Percentiles rank a stretch among this genome's conserved stretches.
Evolutionary conservation across 2,797 vertebrate genomes (phyloP).

Genomic region (Champsocephalus esox): DNA sequence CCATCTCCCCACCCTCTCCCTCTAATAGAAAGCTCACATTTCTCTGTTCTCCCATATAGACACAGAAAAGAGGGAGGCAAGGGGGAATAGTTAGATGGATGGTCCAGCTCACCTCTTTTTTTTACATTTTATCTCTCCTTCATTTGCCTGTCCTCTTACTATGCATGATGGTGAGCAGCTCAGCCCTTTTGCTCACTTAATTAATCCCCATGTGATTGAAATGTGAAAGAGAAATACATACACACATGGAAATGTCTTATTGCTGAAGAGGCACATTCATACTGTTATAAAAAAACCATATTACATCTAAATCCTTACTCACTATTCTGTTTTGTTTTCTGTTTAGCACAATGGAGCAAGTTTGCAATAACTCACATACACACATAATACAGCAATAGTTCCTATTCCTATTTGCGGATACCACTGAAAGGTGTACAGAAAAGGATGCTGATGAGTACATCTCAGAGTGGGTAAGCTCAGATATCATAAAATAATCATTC

Average conservation of each 20-base stretch:
- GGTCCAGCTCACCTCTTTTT: slow-evolving; percentile 33
- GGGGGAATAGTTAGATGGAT: slow-evolving; percentile 48
- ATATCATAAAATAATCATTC: neutral
- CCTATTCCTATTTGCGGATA: neutral
- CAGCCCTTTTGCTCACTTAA: neutral
- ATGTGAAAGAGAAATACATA: too few species aligned
- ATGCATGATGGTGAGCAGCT: slow-evolving; percentile 10
- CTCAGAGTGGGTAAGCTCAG: neutral
- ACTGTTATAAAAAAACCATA: neutral
- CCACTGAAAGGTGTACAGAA: slow-evolving; percentile 1
- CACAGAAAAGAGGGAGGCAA: slow-evolving; percentile 44
- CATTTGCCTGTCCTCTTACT: slow-evolving; percentile 21
- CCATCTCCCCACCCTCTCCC: slow-evolving; percentile 42
- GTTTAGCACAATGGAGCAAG: neutral
- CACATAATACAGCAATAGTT: slow-evolving; percentile 1
- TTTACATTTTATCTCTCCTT: slow-evolving; percentile 10
- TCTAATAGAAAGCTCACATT: slow-evolving; percentile 78
- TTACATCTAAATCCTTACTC: neutral
- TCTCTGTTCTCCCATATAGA: slow-evolving; percentile 58
- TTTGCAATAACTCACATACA: neutral
- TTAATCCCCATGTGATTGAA: slow-evolving; percentile 10
- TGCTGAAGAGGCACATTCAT: neutral
- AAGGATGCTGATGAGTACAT: neutral
- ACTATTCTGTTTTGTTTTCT: neutral
- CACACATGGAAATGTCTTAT: neutral